Percentiles rank a stretch among this genome's conserved stretches.
These are phyloP conservation scores for Gymnorhina tibicen DNA, from an alignment of 2,113 vertebrate species.

Conservation along the genomic window DNA sequence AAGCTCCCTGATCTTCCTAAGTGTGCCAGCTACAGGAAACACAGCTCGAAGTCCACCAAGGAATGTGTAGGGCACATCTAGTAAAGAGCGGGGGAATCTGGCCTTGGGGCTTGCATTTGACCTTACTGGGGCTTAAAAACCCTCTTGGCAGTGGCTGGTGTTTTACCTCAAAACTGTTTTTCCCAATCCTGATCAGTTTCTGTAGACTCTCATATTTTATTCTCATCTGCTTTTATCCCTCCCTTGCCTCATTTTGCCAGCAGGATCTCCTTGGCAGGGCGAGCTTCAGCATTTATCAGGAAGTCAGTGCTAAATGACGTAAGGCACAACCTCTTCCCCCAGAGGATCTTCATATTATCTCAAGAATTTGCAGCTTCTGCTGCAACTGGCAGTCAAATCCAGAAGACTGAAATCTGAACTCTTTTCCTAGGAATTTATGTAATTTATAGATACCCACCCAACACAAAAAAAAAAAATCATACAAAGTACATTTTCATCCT, in stretches of 20 bases:
- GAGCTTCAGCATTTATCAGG: slow-evolving; percentile 26
- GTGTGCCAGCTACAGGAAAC: background rate
- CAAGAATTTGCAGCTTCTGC: slow-evolving; percentile 53
- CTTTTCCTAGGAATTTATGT: background rate
- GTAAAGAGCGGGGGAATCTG: background rate
- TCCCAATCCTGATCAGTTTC: background rate
- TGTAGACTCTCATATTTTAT: background rate
- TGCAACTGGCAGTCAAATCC: background rate
- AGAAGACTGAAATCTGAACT: slow-evolving; percentile 6
- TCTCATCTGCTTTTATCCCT: background rate
- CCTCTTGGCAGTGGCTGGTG: background rate
- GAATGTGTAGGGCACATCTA: too few relatives aligned
- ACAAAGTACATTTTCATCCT: background rate
- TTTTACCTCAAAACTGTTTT: background rate
- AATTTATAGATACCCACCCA: slow-evolving; percentile 20
- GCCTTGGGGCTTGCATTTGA: background rate
- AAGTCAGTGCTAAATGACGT: slow-evolving; percentile 1
- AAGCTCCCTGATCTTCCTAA: background rate
- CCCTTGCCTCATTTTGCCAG: background rate
- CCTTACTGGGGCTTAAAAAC: background rate
- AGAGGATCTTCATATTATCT: slow-evolving; percentile 31
- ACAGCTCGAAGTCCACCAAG: background rate
- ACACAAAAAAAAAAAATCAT: background rate
- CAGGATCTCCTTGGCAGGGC: background rate
- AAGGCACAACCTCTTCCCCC: slow-evolving; percentile 35